phyloP scores from a whole-genome alignment of 2,888 invertebrate genomes.

The Conistra vaccinii region DNA sequence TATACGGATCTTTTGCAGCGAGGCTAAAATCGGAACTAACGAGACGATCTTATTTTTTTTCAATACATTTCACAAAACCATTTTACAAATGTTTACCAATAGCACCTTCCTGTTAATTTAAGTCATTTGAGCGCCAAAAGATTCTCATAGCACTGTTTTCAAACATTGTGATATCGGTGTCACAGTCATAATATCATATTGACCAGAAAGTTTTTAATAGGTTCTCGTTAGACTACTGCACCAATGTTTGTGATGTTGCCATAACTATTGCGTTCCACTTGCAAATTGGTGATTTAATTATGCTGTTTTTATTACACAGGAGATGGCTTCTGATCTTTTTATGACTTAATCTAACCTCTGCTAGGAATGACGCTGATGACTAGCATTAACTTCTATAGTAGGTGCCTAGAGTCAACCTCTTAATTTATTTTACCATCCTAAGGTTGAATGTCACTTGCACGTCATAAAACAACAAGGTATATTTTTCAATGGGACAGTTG shows the following conservation, averaged over 20 bases:
- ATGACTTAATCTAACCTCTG: not conserved
- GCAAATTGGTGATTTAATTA: not conserved
- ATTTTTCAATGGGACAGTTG: not conserved
- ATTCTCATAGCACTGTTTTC: not conserved
- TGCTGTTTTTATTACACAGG: not conserved
- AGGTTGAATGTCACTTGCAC: not conserved
- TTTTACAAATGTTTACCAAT: not conserved
- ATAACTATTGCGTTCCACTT: not conserved
- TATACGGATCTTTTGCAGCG: not conserved
- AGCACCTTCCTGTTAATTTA: not conserved
- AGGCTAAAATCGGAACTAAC: not conserved
- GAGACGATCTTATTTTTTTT: not conserved
- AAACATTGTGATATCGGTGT: not conserved
- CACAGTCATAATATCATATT: not conserved
- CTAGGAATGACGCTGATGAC: not conserved
- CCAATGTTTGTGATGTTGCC: not conserved
- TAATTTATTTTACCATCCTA: not conserved
- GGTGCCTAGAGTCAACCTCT: not conserved
- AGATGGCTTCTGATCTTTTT: not conserved
- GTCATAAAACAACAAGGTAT: not conserved
- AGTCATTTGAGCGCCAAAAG: not conserved
- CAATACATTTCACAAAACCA: not conserved
- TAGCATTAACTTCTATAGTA: not conserved
- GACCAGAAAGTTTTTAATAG: not conserved
- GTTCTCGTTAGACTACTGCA: too few species aligned